These are phyloP conservation scores for Camponotus fellah DNA, from an alignment of 2,888 invertebrate species.

Conservation along the genomic window DNA sequence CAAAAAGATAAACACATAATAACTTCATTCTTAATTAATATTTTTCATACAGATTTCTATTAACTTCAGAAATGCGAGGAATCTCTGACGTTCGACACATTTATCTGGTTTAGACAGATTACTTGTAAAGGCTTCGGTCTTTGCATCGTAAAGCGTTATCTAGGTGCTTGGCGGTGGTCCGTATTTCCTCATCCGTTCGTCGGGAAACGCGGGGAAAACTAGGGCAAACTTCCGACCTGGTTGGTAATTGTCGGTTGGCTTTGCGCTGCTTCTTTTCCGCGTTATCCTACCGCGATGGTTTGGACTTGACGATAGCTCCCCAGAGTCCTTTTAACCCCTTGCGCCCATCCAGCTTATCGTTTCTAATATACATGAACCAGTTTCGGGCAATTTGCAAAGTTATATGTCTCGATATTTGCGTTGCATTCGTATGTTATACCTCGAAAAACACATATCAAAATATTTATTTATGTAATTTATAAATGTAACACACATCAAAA, in stretches of 20 bases:
- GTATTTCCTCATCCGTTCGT: slow-evolving; percentile 13
- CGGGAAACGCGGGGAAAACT: slow-evolving; percentile 56
- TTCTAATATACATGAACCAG: background rate
- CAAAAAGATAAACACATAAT: background rate
- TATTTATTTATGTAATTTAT: background rate
- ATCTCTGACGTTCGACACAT: background rate
- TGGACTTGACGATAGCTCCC: slow-evolving; percentile 24
- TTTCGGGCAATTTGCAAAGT: slow-evolving; percentile 38
- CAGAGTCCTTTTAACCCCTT: background rate
- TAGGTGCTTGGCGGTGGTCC: background rate
- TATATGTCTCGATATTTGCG: background rate
- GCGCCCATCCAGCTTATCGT: slow-evolving; percentile 1
- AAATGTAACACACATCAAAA: background rate
- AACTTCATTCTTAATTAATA: background rate
- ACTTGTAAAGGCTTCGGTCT: background rate
- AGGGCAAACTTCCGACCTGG: slow-evolving; percentile 58
- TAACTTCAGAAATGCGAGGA: background rate
- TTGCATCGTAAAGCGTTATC: slow-evolving; percentile 27
- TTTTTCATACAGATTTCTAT: background rate
- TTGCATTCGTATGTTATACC: background rate
- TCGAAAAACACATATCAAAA: background rate
- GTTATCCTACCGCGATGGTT: slow-evolving; percentile 7
- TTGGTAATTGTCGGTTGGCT: slow-evolving; percentile 61
- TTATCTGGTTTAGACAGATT: slow-evolving; percentile 24
- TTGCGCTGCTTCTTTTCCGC: slow-evolving; percentile 41